Percentiles rank a stretch among this genome's conserved stretches.
Evolutionary conservation across 2,888 invertebrate species (phyloP).

Genomic region (Proisotoma minuta): DNA sequence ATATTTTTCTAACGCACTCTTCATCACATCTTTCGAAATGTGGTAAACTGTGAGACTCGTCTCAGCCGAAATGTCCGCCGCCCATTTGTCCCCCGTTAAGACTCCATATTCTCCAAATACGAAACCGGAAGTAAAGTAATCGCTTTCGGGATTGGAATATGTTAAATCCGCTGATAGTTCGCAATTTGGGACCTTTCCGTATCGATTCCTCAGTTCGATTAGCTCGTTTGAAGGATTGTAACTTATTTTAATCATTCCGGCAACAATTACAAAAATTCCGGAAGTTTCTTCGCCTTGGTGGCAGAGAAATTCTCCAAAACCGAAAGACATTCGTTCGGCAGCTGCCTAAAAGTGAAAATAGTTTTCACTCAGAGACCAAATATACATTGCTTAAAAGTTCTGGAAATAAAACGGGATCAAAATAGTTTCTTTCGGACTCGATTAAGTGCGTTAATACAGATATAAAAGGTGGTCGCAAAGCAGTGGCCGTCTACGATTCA

Average conservation of each 20-base stretch:
- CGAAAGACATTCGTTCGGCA: slow-evolving; percentile 49
- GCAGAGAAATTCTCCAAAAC: slow-evolving; percentile 50
- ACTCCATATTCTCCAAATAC: slow-evolving; percentile 62
- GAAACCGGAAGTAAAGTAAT: slow-evolving; percentile 60
- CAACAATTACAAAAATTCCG: slow-evolving; percentile 53
- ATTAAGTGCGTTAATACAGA: too few species aligned
- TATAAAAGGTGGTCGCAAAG: too few species aligned
- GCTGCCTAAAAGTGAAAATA: slow-evolving; percentile 33
- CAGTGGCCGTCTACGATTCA: too few species aligned
- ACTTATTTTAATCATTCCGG: slow-evolving; percentile 52
- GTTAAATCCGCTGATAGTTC: slow-evolving; percentile 54
- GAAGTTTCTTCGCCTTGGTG: slow-evolving; percentile 49
- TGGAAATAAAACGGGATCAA: too few species aligned
- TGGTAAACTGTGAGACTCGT: slow-evolving; percentile 55
- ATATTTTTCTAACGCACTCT: slow-evolving; percentile 48
- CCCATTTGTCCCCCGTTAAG: slow-evolving; percentile 57
- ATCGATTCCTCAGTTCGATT: slow-evolving; percentile 5
- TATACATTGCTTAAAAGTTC: too few species aligned
- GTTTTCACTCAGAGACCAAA: neutral
- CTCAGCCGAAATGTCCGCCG: slow-evolving; percentile 58
- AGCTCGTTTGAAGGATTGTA: slow-evolving; percentile 32
- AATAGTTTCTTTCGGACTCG: too few species aligned
- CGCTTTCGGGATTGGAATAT: slow-evolving; percentile 54
- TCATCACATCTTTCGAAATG: slow-evolving; percentile 34
- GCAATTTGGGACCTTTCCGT: slow-evolving; percentile 27